Conservation (phyloP, 1,140 invertebrate species). For the Temnothorax curvispinosus region DNA sequence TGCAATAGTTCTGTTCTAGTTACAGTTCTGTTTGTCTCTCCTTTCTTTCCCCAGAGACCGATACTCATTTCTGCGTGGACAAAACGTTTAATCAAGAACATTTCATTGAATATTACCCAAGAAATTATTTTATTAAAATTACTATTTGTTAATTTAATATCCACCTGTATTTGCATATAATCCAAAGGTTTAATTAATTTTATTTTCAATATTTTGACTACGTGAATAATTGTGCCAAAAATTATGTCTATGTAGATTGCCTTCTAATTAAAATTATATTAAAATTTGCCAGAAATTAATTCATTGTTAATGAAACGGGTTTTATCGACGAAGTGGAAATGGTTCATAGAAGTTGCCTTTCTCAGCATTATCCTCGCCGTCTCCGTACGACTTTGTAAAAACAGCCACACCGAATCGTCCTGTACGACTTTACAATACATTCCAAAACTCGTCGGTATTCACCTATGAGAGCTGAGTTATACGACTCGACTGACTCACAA, state of each 20-base stretch:
- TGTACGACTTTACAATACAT: background rate
- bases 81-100: background rate
- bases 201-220: background rate
- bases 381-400: background rate
- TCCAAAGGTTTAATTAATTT: background rate
- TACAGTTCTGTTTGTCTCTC: background rate
- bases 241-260: background rate
- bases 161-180: background rate
- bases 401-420: background rate
- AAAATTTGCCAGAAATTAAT: background rate
- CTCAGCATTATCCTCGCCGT: background rate
- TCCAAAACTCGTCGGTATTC: slow-evolving; percentile 24
- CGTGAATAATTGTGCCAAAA: background rate
- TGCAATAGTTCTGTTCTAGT: slow-evolving; percentile 33
- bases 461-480: slow-evolving; percentile 24
- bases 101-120: background rate
- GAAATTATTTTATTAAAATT: background rate
- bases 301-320: background rate
- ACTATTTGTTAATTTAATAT: background rate
- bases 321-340: background rate
- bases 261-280: background rate
- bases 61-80: slow-evolving; percentile 13
- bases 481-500: background rate
- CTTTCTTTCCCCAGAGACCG: background rate
- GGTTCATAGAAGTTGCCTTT: background rate